Conservation (phyloP, 1,140 invertebrate species). For the Arctopsyche grandis region DNA sequence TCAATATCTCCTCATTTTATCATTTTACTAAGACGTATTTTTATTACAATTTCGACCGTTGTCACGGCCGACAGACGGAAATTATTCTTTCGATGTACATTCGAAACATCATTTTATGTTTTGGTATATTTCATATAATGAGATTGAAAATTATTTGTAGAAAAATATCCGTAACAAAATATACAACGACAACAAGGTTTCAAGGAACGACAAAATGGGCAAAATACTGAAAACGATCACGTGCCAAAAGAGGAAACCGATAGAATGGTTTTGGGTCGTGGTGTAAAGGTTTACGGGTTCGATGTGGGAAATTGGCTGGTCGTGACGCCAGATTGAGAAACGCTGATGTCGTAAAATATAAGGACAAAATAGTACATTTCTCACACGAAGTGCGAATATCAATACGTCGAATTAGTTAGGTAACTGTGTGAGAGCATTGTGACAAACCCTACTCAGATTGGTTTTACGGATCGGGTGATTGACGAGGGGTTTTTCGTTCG, state of each 20-base stretch:
- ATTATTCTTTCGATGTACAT: too few relatives aligned
- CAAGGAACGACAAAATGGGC: neutral
- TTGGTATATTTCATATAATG: too few relatives aligned
- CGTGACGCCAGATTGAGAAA: neutral
- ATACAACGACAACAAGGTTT: neutral
- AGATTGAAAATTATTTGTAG: too few relatives aligned
- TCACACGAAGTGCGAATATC: neutral
- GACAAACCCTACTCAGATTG: slow-evolving; percentile 2
- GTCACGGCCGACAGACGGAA: too few relatives aligned
- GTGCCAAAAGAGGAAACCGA: neutral
- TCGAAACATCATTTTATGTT: too few relatives aligned
- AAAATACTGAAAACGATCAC: neutral
- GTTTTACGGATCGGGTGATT: neutral
- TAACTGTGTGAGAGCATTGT: too few relatives aligned
- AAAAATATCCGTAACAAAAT: too few relatives aligned
- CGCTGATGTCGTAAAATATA: neutral
- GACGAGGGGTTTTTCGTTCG: slow-evolving; percentile 2
- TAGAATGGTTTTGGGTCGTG: neutral
- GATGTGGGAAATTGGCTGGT: neutral
- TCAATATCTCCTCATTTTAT: too few relatives aligned
- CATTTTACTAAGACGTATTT: too few relatives aligned
- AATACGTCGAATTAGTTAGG: too few relatives aligned
- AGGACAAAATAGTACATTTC: neutral
- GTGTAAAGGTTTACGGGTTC: neutral
- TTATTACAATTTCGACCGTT: too few relatives aligned